Evolutionary conservation across 2,888 invertebrate species (phyloP), one percentile per base, ranked within the genome.

Genomic region (Aporophyla lueneburgensis): DNA sequence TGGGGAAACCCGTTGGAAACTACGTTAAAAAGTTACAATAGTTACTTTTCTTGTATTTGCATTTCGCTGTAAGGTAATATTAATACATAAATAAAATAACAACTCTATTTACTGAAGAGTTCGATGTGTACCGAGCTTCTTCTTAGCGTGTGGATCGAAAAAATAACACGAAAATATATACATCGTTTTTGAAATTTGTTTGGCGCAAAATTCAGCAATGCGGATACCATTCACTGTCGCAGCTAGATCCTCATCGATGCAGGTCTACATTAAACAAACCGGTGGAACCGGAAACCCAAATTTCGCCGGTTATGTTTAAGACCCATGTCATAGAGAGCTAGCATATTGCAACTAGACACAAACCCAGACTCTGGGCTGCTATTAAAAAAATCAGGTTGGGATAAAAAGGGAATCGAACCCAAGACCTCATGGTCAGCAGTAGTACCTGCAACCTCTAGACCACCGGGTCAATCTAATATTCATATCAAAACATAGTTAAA

Each of bases 1-100:
- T 83, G 19, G 69, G 40, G 5, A 63, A 75, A 58, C 40, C 51
- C 6, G 46, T 79, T 63, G 68, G 9, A 40, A 33, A 65, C 40
- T 65, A 16, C 46, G 40, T 46, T 5, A 5, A 69, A 62, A 54
- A 40, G 12, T 43, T 46, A 27, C 16, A 14, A 68, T 46, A 33
- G 51, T 62, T n/a, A 40, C 16, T 70, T 76, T 54, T 51, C 9
- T 24, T n/a, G 16, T 49, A 53, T 33, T 54, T 49, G 33, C 56
- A 27, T 68, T 65, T 62, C 24, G 51, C 16, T 67, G 10, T 61
- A 16, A 40, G n/a, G 46, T 16, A 71, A 79, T 66, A 16, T 40
- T 61, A 6, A 61, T 51, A 51, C 59, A 21, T 33, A 33, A 5
- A 59, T 59, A 59, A 21, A 5, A 21, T 59, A 10, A 19, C 33